Evolutionary conservation across 1,140 invertebrate genomes (phyloP).

Genomic region (Phthorimaea operculella): DNA sequence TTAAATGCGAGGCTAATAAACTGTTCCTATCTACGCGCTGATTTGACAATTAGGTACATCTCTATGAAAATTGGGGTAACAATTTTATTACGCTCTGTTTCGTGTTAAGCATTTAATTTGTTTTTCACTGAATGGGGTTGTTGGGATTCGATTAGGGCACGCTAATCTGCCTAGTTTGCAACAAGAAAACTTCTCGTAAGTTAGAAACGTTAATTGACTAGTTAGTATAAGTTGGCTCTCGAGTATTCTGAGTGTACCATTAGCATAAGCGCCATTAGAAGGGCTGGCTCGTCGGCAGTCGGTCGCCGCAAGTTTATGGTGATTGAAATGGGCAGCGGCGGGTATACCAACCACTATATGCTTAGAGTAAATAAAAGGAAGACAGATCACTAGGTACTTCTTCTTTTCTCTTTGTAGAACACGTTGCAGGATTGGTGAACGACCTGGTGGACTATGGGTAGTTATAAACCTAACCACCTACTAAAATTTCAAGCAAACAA

Average conservation of each 20-base stretch:
- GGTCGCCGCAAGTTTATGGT: constrained; percentile 2
- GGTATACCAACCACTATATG: background rate
- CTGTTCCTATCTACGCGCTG: constrained; percentile 15
- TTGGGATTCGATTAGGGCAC: no score
- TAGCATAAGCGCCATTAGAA: constrained; percentile 5
- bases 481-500: no score
- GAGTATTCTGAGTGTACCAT: background rate
- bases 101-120: no score
- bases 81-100: background rate
- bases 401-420: no score
- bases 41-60: constrained; percentile 1
- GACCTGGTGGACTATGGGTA: no score
- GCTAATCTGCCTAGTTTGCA: background rate
- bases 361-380: background rate
- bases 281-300: background rate
- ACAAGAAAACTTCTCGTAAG: background rate
- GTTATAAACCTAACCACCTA: no score
- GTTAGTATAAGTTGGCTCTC: constrained; percentile 2
- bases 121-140: no score
- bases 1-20: constrained; percentile 48
- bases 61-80: background rate
- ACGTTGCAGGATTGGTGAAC: no score
- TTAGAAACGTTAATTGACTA: constrained; percentile 2
- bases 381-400: background rate
- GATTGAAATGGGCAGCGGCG: background rate